Evolutionary conservation across 37 sponge, comb jelly and placozoan genomes (phyloP), one percentile per base, ranked within the genome.

Genomic region (Ianthella basta): DNA sequence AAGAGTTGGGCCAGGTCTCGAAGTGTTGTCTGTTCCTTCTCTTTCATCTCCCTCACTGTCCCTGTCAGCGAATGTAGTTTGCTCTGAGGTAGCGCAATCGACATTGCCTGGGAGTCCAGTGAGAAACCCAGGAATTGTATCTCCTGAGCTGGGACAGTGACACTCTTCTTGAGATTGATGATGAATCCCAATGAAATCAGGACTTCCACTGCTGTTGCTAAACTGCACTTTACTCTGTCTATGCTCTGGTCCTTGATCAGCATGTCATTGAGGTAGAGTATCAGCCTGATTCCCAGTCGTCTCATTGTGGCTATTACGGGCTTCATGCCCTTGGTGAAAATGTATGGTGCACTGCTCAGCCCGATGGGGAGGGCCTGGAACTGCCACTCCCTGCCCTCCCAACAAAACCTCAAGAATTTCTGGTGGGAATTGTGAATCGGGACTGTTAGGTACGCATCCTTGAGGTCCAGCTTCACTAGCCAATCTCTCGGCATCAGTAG

Each of bases 341-440:
- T 66, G 30, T 57, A 35, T 15, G 82, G 82, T 55, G 88, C 88
- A 24, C 53, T 66, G 73, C 67, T 39, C 50, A 87, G 88, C 4
- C 88, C 88, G 29, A 87, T 81, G 21, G 88, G 88, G 38, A 86
- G 80, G 80, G 80, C 35, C 29, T 14, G 61, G 72, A 79, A 86
- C 64, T 55, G 44, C 56, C 50, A 85, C 19, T 0, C 1, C 80
- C 38, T 19, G 32, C 70, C 30, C 6, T 10, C 0, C 23, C 65
- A 85, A 4, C 36, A 33, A 33, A 81, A 81, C 1, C 19, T 27
- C 32, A 81, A 56, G 19, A 56, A 61, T 6, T 57, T 75, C 29
- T 80, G 20, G 61, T 72, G 61, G 59, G 34, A n/a, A 4, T 29
- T 56, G 25, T 84, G 74, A 15, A 84, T 60, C 18, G 74, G 39